Evolutionary conservation across 1,140 invertebrate species (phyloP).

Genomic region (Ceratina japonica): DNA sequence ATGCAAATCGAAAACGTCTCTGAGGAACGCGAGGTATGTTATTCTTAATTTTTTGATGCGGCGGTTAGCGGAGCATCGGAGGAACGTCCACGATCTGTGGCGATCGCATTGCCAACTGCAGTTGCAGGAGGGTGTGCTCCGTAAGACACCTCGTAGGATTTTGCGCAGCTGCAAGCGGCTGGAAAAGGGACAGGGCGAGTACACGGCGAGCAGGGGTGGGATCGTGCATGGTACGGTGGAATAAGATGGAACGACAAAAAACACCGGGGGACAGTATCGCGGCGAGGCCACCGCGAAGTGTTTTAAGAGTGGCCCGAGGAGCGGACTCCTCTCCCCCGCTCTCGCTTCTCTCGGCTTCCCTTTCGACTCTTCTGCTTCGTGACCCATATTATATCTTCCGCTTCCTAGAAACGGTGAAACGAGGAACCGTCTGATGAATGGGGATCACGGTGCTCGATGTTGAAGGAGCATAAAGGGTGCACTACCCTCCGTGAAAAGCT

Average conservation of each 20-base stretch:
- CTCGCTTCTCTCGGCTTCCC: background rate
- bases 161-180: slow-evolving; percentile 58
- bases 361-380: slow-evolving; percentile 20
- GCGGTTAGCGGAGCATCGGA: background rate
- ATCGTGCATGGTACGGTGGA: background rate
- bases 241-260: slow-evolving; percentile 19
- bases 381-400: slow-evolving; percentile 17
- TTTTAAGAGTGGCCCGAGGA: slow-evolving; percentile 30
- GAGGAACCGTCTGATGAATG: slow-evolving; percentile 8
- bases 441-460: background rate
- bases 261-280: slow-evolving; percentile 29
- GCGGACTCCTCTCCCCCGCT: background rate
- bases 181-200: slow-evolving; percentile 21
- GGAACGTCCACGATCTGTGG: slow-evolving; percentile 15
- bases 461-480: background rate
- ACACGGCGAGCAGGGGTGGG: background rate
- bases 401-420: slow-evolving; percentile 1
- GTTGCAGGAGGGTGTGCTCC: slow-evolving; percentile 61
- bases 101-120: slow-evolving; percentile 58
- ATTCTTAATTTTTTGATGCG: background rate
- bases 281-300: slow-evolving; percentile 34
- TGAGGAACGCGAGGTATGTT: background rate
- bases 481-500: background rate
- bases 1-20: background rate
- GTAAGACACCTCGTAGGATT: slow-evolving; percentile 45